Evolutionary conservation across 2,113 vertebrate species (phyloP).

Genomic region (Pycnonotus jocosus): DNA sequence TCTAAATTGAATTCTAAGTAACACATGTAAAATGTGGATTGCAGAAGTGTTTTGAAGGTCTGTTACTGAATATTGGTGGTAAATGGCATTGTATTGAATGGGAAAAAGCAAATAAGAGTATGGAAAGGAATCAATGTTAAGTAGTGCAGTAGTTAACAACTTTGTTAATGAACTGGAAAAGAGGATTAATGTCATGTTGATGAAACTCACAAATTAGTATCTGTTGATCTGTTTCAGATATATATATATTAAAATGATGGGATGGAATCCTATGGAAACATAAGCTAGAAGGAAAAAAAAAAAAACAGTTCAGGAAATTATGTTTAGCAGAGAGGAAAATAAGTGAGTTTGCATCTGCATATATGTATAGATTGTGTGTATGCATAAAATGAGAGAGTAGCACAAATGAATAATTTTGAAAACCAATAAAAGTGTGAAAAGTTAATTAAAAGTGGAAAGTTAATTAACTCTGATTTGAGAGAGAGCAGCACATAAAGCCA

Average conservation of each 20-base stretch:
- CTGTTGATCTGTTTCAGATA: neutral
- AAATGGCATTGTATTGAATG: neutral
- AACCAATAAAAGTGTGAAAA: neutral
- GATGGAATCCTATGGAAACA: neutral
- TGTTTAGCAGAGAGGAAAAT: neutral
- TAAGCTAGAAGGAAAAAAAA: neutral
- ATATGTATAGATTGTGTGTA: neutral
- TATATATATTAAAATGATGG: neutral
- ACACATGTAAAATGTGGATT: neutral
- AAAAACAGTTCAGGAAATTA: neutral
- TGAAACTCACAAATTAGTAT: neutral
- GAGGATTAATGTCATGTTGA: neutral
- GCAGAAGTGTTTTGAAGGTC: neutral
- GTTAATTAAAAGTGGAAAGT: neutral
- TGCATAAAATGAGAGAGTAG: neutral
- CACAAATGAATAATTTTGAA: neutral
- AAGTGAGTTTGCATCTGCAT: neutral
- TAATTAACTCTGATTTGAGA: neutral
- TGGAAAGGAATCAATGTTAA: neutral
- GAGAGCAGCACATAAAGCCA: neutral
- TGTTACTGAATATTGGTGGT: neutral
- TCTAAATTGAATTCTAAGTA: neutral
- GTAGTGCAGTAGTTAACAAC: neutral
- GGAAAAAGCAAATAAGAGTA: neutral
- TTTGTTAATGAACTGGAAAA: slow-evolving; percentile 26